Percentiles rank a stretch among this genome's conserved stretches.
Evolutionary conservation across 2,888 invertebrate genomes (phyloP).

Genomic region (Eledona agricola): DNA sequence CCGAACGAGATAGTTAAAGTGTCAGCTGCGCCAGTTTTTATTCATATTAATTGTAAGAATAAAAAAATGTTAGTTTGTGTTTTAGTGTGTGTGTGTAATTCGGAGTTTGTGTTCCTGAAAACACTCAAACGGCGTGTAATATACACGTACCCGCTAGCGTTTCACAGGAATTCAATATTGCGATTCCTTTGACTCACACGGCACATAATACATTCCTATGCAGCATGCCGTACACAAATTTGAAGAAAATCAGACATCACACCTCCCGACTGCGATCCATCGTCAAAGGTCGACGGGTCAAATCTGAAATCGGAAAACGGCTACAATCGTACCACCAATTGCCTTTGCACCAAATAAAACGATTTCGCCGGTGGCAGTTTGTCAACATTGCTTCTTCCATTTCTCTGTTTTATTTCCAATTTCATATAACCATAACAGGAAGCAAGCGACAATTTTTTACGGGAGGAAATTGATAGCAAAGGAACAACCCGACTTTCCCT

Average conservation of each 20-base stretch:
- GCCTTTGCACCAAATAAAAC: conserved; percentile 29
- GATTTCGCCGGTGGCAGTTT: conserved; percentile 29
- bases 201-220: conserved; percentile 31
- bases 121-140: conserved; percentile 34
- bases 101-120: conserved; percentile 20
- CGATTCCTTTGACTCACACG: conserved; percentile 34
- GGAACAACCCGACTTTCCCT: conserved; percentile 3
- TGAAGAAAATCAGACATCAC: conserved; percentile 30
- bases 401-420: conserved; percentile 33
- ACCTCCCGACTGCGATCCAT: conserved; percentile 10
- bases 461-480: conserved; percentile 25
- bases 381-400: conserved; percentile 28
- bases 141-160: conserved; percentile 34
- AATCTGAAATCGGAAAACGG: conserved; percentile 8
- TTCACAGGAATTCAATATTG: conserved; percentile 32
- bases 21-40: neutral
- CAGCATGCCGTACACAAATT: conserved; percentile 29
- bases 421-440: conserved; percentile 26
- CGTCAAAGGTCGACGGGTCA: conserved; percentile 2
- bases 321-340: conserved; percentile 16
- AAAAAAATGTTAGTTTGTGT: conserved; percentile 16
- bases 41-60: neutral
- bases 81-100: conserved; percentile 17
- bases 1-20: conserved; percentile 7
- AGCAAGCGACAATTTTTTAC: conserved; percentile 24